phyloP scores from a whole-genome alignment of 2,797 vertebrate species.

The Gouania willdenowi region DNA sequence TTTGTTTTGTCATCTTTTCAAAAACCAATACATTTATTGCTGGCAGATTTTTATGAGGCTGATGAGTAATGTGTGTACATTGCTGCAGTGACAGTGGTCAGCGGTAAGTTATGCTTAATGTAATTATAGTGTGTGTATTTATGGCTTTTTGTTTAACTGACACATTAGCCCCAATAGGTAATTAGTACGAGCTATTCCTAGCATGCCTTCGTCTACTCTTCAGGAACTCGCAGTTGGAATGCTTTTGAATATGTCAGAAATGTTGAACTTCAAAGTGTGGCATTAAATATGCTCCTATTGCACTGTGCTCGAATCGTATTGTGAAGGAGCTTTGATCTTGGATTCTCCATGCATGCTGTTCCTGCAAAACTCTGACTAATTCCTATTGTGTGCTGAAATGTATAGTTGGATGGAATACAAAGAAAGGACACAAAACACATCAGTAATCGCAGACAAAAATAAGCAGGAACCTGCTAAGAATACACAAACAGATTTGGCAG shows the following conservation, averaged over 20 bases:
- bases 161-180: conserved; percentile 9
- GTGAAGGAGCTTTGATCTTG: conserved; percentile 35
- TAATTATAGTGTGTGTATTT: conserved; percentile 12
- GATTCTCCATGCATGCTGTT: conserved; percentile 19
- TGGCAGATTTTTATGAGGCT: conserved; percentile 6
- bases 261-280: conserved; percentile 47
- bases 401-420: neutral
- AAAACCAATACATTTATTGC: conserved; percentile 11
- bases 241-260: conserved; percentile 44
- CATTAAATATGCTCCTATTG: conserved; percentile 24
- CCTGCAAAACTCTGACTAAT: conserved; percentile 15
- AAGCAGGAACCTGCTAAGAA: conserved; percentile 11
- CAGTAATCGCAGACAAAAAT: conserved; percentile 4
- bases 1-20: conserved; percentile 20
- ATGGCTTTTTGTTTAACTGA: conserved; percentile 14
- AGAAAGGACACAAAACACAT: conserved; percentile 15
- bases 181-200: conserved; percentile 23
- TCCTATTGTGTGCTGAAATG: conserved; percentile 16
- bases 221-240: conserved; percentile 31
- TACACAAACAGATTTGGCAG: conserved; percentile 17
- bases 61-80: conserved; percentile 8
- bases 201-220: conserved; percentile 17
- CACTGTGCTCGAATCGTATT: conserved; percentile 16
- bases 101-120: conserved; percentile 13
- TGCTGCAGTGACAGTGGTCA: conserved; percentile 7